Evolutionary conservation across 1,140 invertebrate genomes (phyloP), one percentile per base, ranked within the genome.

Genomic region (Nomia melanderi): DNA sequence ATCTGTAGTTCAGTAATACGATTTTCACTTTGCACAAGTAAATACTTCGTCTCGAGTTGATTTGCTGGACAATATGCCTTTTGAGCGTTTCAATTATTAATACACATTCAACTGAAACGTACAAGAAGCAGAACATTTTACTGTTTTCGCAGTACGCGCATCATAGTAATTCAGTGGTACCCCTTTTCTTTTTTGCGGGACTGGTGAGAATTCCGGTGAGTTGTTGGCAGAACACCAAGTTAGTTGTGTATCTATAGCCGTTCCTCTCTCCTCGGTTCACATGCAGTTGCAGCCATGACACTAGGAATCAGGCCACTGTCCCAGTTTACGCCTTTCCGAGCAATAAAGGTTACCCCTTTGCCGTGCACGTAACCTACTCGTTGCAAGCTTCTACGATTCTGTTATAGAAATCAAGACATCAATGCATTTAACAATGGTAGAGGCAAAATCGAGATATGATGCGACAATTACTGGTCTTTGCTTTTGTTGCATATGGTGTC

Each of bases 231-330:
- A 27, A n/a, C 54, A 85, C 84, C 86, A 88, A 83, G 76, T 27
- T 62, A 50, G 74, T 78, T 64, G 59, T 29, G 66, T 47, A 74
- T 74, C 71, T 86, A 84, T 76, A 84, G 72, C 54, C 69, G 67
- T 72, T 78, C 84, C 77, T 84, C 65, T 78, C 65, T 78, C 33
- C 64, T 73, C 77, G 79, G 77, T 84, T 83, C 81, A 85, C 83
- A 88, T 84, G 85, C 79, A 84, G 81, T 73, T 70, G 87, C 86
- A 90, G 87, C 89, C 89, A 88, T 90, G 89, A 90, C 89, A 90
- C 87, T 88, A 70, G 80, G 86, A 91, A 88, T 87, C 87, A 90
- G 90, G 89, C 85, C 89, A 90, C 82, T 88, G 89, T 89, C 86
- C 90, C 72, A 91, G 88, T 90, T 91, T 90, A 87, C 84, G 77